These are phyloP conservation scores for Mechanitis mazaeus DNA, from an alignment of 2,888 invertebrate species.

Conservation along the genomic window DNA sequence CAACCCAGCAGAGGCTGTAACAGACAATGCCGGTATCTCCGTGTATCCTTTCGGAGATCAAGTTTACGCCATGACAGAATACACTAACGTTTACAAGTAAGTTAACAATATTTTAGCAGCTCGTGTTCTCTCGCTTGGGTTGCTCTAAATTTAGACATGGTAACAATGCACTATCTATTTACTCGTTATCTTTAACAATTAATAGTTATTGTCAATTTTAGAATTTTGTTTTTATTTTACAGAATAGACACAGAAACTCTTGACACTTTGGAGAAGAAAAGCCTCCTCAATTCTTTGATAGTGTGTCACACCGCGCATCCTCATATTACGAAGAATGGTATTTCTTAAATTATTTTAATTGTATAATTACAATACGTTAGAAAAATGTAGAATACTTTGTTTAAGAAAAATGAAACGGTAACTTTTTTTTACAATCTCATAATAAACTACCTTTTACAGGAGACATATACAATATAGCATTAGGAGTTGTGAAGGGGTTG, in stretches of 20 bases:
- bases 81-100: slow-evolving; percentile 45
- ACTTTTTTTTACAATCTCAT: too few relatives aligned
- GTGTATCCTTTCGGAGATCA: slow-evolving; percentile 32
- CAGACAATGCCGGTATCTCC: slow-evolving; percentile 30
- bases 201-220: background rate
- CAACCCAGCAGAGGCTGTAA: slow-evolving; percentile 20
- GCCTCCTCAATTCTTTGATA: slow-evolving; percentile 24
- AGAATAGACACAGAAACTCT: slow-evolving; percentile 31
- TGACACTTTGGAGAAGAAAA: slow-evolving; percentile 30
- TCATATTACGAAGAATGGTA: slow-evolving; percentile 33
- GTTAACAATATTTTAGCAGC: slow-evolving; percentile 45
- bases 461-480: slow-evolving; percentile 27
- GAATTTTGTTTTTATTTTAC: slow-evolving; percentile 12
- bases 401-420: too few relatives aligned
- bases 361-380: too few relatives aligned
- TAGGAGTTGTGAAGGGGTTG: slow-evolving; percentile 20
- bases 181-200: background rate
- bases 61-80: slow-evolving; percentile 51
- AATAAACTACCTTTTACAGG: slow-evolving; percentile 18
- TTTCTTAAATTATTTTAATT: background rate
- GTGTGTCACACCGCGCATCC: slow-evolving; percentile 35
- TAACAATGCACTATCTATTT: too few relatives aligned
- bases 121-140: background rate
- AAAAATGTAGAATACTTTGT: too few relatives aligned
- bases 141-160: too few relatives aligned